Evolutionary conservation across 1,140 invertebrate species (phyloP), one percentile per base, ranked within the genome.

Genomic region (Mizuhopecten yessoensis): DNA sequence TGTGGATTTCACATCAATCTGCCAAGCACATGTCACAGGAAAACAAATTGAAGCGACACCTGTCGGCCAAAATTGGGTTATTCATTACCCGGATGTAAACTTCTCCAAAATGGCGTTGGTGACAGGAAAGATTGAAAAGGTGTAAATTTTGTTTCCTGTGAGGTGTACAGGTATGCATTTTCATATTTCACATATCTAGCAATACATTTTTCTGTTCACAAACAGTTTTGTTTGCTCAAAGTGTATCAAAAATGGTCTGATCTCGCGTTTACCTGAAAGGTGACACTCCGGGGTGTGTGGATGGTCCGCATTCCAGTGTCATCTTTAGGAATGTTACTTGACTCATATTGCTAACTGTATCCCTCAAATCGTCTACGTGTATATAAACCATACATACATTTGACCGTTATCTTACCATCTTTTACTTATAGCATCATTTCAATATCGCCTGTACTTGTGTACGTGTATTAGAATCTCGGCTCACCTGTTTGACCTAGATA

Each of bases 281-380:
- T 75, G 57, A 75, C 57, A 75, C 57, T 75, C 57, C 36, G 29
- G 57, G 57, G 57, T 75, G 57, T 75, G 57, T 75, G 57, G 57
- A 75, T 75, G 57, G 57, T 75, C 57, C 57, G 57, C 57, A 75
- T 75, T 75, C 57, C 57, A 75, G 57, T 75, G 57, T 75, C 57
- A 75, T 75, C 57, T n/a, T 75, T n/a, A 75, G 57, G 57, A 75
- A 75, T 75, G 57, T 75, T 75, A 75, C 57, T 75, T 75, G 57
- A 75, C 57, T 75, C 57, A 75, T 75, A 75, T 75, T 29, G 57
- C 57, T 75, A n/a, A 29, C 57, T 75, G 57, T 75, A 75, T 75
- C 57, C 57, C n/a, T 11, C 9, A 75, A 29, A 29, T 75, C n/a
- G 11, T 17, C 9, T 29, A 29, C 11, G 23, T 75, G n/a, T 75